Conservation (phyloP, 1,140 invertebrate genomes). For the Brachystomella parvula region DNA sequence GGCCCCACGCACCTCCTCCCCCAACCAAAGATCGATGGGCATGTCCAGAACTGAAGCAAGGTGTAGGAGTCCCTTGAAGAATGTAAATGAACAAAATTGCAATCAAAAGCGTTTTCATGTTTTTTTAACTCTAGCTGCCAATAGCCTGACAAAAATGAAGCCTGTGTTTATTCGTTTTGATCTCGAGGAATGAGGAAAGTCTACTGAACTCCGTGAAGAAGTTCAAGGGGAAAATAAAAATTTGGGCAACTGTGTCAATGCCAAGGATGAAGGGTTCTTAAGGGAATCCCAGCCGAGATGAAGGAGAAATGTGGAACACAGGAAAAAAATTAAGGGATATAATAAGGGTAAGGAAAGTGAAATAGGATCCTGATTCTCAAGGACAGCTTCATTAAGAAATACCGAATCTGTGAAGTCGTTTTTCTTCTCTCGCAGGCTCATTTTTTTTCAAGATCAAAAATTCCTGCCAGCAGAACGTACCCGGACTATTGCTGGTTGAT, state of each 20-base stretch:
- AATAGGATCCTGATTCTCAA: not conserved
- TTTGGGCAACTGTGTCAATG: not conserved
- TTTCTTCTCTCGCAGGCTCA: too few relatives aligned
- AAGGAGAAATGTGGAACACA: not conserved
- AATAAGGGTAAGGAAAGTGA: too few relatives aligned
- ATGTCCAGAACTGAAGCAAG: constrained; percentile 5
- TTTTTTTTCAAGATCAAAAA: not conserved
- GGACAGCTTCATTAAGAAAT: not conserved
- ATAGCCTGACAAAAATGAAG: not conserved
- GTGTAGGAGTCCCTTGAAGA: not conserved
- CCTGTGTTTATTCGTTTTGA: not conserved
- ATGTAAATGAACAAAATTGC: not conserved
- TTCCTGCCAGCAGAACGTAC: too few relatives aligned
- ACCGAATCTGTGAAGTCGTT: too few relatives aligned
- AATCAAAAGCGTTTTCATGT: not conserved
- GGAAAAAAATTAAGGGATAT: not conserved
- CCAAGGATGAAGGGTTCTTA: not conserved
- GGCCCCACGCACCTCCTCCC: not conserved
- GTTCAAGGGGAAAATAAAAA: not conserved
- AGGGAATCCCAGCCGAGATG: not conserved
- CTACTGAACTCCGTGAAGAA: not conserved
- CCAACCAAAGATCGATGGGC: not conserved
- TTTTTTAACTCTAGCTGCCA: not conserved
- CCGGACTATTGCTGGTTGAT: too few relatives aligned
- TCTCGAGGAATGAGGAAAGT: not conserved